phyloP scores from a whole-genome alignment of 2,888 invertebrate species.

The Amaurobius ferox region DNA sequence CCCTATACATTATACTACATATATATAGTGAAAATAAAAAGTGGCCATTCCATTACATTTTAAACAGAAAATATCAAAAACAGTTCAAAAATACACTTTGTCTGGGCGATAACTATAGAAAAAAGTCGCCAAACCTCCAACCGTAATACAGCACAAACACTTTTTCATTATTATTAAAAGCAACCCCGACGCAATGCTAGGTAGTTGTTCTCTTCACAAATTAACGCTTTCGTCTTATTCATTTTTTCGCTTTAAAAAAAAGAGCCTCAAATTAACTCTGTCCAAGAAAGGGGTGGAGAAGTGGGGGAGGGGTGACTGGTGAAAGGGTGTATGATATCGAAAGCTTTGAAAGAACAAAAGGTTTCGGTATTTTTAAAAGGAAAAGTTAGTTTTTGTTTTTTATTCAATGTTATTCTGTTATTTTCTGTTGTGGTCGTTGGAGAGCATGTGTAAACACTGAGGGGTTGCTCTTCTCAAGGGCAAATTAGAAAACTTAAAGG shows the following conservation, averaged over 20 bases:
- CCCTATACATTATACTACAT: too few species aligned
- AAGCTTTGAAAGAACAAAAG: neutral
- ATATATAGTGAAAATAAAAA: too few species aligned
- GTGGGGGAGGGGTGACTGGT: neutral
- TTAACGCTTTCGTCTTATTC: slow-evolving; percentile 19
- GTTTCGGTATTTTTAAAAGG: neutral
- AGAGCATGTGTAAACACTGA: too few species aligned
- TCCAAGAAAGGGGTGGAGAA: neutral
- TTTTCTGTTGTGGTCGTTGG: too few species aligned
- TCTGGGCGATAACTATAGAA: neutral
- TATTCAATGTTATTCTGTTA: too few species aligned
- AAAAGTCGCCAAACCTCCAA: neutral
- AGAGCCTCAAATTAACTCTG: slow-evolving; percentile 11
- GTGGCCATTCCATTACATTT: too few species aligned
- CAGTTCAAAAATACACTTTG: too few species aligned
- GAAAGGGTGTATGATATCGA: neutral
- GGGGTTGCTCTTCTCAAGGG: too few species aligned
- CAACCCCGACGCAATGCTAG: slow-evolving; percentile 3
- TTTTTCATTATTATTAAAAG: neutral
- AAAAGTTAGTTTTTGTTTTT: neutral
- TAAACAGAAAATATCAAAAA: too few species aligned
- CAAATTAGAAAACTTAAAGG: too few species aligned
- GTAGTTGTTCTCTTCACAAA: slow-evolving; percentile 15
- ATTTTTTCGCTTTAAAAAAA: neutral
- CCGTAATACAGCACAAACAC: neutral